Evolutionary conservation across 2,888 invertebrate genomes (phyloP).

Genomic region (Heliconius sara): DNA sequence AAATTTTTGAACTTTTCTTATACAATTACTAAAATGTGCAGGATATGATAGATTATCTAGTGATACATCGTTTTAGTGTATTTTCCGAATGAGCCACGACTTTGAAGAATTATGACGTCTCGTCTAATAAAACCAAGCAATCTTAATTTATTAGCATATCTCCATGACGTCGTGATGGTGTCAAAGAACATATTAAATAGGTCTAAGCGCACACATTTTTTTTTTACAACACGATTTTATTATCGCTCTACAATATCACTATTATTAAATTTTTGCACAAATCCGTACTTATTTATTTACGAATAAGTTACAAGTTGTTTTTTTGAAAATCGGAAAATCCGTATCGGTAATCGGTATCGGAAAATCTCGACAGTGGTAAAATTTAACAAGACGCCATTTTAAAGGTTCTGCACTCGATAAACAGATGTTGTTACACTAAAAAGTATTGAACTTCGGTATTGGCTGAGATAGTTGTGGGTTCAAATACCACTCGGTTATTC

Average conservation of each 20-base stretch:
- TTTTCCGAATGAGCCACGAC: constrained; percentile 5
- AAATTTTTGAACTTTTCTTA: background rate
- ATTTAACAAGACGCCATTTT: too few relatives aligned
- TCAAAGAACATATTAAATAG: background rate
- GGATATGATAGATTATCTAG: background rate
- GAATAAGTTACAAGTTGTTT: too few relatives aligned
- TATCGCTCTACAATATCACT: background rate
- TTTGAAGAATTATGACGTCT: background rate
- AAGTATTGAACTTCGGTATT: too few relatives aligned
- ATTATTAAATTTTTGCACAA: too few relatives aligned
- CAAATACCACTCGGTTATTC: too few relatives aligned
- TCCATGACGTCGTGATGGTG: background rate
- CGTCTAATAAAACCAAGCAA: background rate
- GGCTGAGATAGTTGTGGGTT: too few relatives aligned
- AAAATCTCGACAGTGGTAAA: too few relatives aligned
- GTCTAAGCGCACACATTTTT: background rate
- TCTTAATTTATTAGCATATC: background rate
- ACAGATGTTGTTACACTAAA: too few relatives aligned
- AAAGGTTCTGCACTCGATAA: too few relatives aligned
- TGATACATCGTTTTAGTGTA: constrained; percentile 1
- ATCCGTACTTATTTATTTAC: too few relatives aligned
- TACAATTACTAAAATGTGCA: background rate
- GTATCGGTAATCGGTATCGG: too few relatives aligned
- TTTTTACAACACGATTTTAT: background rate
- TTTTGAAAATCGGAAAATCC: too few relatives aligned